Base-by-base conservation (phyloP, 1,140 invertebrate genomes). In the Stegodyphus dumicola region DNA sequence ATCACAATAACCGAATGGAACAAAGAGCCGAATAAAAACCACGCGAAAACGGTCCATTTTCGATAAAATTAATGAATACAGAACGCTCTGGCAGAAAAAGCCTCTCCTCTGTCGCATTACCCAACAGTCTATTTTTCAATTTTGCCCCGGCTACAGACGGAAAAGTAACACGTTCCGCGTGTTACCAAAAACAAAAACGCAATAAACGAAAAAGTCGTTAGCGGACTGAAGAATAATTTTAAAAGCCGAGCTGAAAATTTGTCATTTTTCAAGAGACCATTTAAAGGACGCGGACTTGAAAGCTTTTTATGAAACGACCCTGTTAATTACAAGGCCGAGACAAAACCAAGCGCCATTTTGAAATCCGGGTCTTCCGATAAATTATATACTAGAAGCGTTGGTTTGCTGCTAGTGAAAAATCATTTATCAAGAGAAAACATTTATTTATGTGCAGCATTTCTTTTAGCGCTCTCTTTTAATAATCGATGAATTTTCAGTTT, bases 201-300 rank as follows among this genome's bases (percentile, higher is more conserved):
- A 83, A 83, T 75, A 83, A 83, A 83, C 80, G 70, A 83, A 83
- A 83, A 83, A 83, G 80, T 83, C 80, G 80, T 83, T 83, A 83
- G 80, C 49, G 80, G 33, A 33, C 33, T 56, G 78, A 71, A 73
- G 78, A 75, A 74, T 83, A 83, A 83, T 75, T 83, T 83, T 83
- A 83, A 83, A 83, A 83, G 80, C 80, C 49, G 54, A 76, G 64
- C 76, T 33, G 80, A 52, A 67, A 83, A 83, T 83, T 74, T 83
- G 80, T 83, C 80, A 83, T 83, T 83, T 83, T 83, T 83, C 80
- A 83, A 83, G 69, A 64, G 70, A 18, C 70, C 71, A 74, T 83
- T 75, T 83, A 83, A 77, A 79, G 69, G n/a, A n/a, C 74, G 18
- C n/a, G 10, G n/a, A 11, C 74, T 15, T 81, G 70, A 81, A 81